Percentiles rank a stretch among this genome's conserved stretches.
Evolutionary conservation across 2,888 invertebrate species (phyloP).

Genomic region (Xestobium rufovillosum): DNA sequence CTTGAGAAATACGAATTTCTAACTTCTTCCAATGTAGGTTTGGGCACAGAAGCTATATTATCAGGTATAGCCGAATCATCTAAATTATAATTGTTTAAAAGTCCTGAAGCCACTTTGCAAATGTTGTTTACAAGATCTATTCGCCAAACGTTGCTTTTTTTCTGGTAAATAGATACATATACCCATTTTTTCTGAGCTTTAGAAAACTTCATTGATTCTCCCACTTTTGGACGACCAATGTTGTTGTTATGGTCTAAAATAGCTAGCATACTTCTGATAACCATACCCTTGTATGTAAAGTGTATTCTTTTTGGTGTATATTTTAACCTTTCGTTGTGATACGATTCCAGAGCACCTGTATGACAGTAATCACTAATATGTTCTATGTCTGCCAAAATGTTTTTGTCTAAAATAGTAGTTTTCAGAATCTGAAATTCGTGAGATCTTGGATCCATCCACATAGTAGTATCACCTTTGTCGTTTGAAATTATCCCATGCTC

Average conservation of each 20-base stretch:
- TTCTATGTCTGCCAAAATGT: constrained; percentile 3
- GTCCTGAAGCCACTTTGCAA: too few relatives aligned
- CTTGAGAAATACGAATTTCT: too few relatives aligned
- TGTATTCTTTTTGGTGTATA: constrained; percentile 7
- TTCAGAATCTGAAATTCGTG: constrained; percentile 4
- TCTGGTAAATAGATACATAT: too few relatives aligned
- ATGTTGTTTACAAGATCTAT: too few relatives aligned
- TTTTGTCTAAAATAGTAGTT: background rate
- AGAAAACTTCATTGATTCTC: too few relatives aligned
- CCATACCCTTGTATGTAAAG: constrained; percentile 5
- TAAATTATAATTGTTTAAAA: too few relatives aligned
- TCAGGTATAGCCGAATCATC: too few relatives aligned
- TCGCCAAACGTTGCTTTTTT: too few relatives aligned
- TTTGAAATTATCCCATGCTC: constrained; percentile 1
- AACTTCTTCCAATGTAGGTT: too few relatives aligned
- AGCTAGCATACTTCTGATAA: background rate
- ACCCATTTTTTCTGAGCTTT: too few relatives aligned
- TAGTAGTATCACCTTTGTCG: constrained; percentile 3
- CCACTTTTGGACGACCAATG: background rate
- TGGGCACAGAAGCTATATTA: too few relatives aligned
- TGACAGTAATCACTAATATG: constrained; percentile 1
- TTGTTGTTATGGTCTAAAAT: constrained; percentile 4
- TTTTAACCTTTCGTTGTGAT: background rate
- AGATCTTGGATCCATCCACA: constrained; percentile 3
- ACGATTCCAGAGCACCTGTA: background rate